Evolutionary conservation across 2,888 invertebrate species (phyloP), one percentile per base, ranked within the genome.

Genomic region (Mallateleia sp.): DNA sequence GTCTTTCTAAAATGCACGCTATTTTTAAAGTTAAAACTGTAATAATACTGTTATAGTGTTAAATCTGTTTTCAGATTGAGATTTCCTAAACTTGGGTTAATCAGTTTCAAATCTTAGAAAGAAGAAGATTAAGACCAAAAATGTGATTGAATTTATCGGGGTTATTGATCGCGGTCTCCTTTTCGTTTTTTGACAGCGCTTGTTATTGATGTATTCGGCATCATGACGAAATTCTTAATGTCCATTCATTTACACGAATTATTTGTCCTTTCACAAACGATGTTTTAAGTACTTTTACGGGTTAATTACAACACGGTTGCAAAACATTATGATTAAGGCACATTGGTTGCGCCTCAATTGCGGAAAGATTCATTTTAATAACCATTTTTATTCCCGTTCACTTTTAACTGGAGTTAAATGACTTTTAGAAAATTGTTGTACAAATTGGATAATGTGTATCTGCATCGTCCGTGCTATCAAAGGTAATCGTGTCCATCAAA

Each of bases 341-440:
- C 25, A 69, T 66, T 47, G 25, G 58, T 78, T 25, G 50, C 79
- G 71, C 38, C 42, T 69, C 47, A 38, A 50, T 64, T 54, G 71
- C 42, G 78, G 66, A 84, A 72, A 78, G 78, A 84, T 74, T 79
- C 54, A 45, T 74, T 74, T 60, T 69, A 75, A 72, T 58, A 71
- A 42, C 20, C 8, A 69, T 78, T 78, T 64, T 75, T 67, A 67
- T 67, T 22, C 20, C 32, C 56, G n/a, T n/a, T n/a, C n/a, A n/a
- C n/a, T n/a, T n/a, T n/a, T n/a, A n/a, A n/a, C n/a, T n/a, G n/a
- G n/a, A n/a, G n/a, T n/a, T n/a, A n/a, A n/a, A n/a, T n/a, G n/a
- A n/a, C n/a, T n/a, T n/a, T n/a, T n/a, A n/a, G n/a, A n/a, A n/a
- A n/a, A n/a, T n/a, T n/a, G n/a, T n/a, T n/a, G n/a, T n/a, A n/a